These are phyloP conservation scores for Tiphia femorata DNA, from an alignment of 2,888 invertebrate genomes.

Conservation along the genomic window DNA sequence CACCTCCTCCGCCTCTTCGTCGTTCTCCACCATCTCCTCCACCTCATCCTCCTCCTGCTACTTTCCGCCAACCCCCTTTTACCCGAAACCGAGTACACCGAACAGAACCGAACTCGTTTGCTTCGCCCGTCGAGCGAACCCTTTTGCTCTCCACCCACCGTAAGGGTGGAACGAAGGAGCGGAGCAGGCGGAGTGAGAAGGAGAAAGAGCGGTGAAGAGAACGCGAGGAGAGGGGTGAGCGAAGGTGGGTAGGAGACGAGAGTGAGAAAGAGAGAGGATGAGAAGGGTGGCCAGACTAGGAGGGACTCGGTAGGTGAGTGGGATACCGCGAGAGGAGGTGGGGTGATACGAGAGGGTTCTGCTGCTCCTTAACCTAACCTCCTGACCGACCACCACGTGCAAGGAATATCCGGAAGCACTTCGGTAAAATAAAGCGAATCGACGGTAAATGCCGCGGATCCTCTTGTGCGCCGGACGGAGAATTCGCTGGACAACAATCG, in stretches of 20 bases:
- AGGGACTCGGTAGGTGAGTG: no score
- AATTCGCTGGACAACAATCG: slow-evolving; percentile 1
- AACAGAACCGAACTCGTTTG: slow-evolving; percentile 51
- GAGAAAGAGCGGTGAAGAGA: slow-evolving; percentile 12
- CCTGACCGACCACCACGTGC: slow-evolving; percentile 59
- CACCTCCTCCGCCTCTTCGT: slow-evolving; percentile 27
- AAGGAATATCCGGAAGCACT: slow-evolving; percentile 64
- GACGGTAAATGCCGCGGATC: slow-evolving; percentile 44
- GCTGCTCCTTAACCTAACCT: slow-evolving; percentile 56
- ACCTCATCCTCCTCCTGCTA: slow-evolving; percentile 35
- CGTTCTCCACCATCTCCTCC: slow-evolving; percentile 25
- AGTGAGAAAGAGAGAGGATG: no score
- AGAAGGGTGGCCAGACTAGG: no score
- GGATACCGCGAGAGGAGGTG: no score
- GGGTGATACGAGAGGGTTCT: no score
- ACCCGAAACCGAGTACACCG: slow-evolving; percentile 33
- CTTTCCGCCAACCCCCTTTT: slow-evolving; percentile 32
- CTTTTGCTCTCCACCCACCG: slow-evolving; percentile 41
- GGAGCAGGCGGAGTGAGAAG: slow-evolving; percentile 22
- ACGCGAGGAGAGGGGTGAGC: not conserved
- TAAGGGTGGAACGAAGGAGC: not conserved
- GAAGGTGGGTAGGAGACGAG: no score
- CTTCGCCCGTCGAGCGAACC: slow-evolving; percentile 43
- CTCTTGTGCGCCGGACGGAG: no score
- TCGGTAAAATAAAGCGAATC: slow-evolving; percentile 61